Conservation (phyloP, 2,888 invertebrate genomes). For the Andrena praecox region DNA sequence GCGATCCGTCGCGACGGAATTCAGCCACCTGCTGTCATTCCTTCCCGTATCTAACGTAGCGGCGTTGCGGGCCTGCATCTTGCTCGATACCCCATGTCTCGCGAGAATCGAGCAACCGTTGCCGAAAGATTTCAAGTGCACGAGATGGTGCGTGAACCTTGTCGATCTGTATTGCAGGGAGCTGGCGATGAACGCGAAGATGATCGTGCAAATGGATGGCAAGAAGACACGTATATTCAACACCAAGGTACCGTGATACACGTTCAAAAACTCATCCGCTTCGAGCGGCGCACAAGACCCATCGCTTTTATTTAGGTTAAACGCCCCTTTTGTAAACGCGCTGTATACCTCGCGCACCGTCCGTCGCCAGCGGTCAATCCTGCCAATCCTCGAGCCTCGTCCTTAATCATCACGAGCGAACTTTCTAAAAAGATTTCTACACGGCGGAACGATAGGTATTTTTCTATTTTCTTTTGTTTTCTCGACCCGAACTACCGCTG, state of each 20-base stretch:
- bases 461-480: constrained; percentile 20
- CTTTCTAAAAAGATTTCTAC: constrained; percentile 69
- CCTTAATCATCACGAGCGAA: constrained; percentile 55
- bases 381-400: constrained; percentile 40
- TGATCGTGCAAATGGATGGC: constrained; percentile 94
- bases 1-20: constrained; percentile 22
- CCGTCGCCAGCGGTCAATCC: constrained; percentile 28
- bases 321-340: background rate
- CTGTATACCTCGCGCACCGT: background rate
- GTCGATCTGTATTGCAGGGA: constrained; percentile 88
- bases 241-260: constrained; percentile 87
- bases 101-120: background rate
- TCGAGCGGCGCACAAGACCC: background rate
- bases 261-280: constrained; percentile 10
- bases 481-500: constrained; percentile 15
- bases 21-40: constrained; percentile 64
- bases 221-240: constrained; percentile 93
- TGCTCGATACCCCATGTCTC: background rate
- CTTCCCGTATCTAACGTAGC: background rate
- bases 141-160: constrained; percentile 36
- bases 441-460: constrained; percentile 20
- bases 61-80: too few species aligned
- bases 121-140: constrained; percentile 16
- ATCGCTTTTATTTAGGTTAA: constrained; percentile 41
- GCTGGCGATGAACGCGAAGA: constrained; percentile 92